These are phyloP conservation scores for Hydriomena furcata DNA, from an alignment of 2,888 invertebrate species.

Conservation along the genomic window DNA sequence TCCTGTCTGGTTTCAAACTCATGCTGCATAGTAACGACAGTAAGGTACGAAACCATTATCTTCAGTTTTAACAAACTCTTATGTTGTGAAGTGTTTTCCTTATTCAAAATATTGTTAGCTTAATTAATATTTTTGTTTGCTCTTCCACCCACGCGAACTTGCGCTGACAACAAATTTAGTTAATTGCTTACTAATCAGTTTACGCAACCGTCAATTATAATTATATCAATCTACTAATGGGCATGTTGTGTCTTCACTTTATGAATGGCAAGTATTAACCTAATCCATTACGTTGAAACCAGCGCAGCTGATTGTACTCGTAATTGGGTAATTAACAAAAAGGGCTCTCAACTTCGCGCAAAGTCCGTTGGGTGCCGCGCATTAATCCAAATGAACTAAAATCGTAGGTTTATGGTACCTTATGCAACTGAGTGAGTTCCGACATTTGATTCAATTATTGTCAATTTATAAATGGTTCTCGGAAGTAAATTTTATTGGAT, in stretches of 20 bases:
- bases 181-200: slow-evolving; percentile 1
- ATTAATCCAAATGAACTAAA: slow-evolving; percentile 62
- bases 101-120: no score
- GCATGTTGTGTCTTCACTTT: slow-evolving; percentile 49
- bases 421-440: slow-evolving; percentile 55
- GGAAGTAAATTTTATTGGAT: slow-evolving; percentile 69
- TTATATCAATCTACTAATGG: slow-evolving; percentile 61
- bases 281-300: slow-evolving; percentile 62
- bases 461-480: slow-evolving; percentile 71
- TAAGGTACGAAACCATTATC: slow-evolving; percentile 87
- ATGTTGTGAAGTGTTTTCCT: no score
- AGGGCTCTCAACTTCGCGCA: slow-evolving; percentile 43
- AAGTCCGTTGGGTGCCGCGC: slow-evolving; percentile 17
- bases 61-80: no score
- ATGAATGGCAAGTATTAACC: slow-evolving; percentile 49
- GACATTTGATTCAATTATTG: slow-evolving; percentile 74
- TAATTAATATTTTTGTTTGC: no score
- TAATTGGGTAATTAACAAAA: slow-evolving; percentile 59
- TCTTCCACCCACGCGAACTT: no score
- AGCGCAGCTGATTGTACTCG: slow-evolving; percentile 45
- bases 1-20: slow-evolving; percentile 95
- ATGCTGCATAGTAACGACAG: slow-evolving; percentile 98
- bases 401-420: slow-evolving; percentile 59
- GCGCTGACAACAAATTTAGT: neutral
- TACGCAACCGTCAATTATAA: slow-evolving; percentile 46